Conservation (phyloP, 2,888 invertebrate genomes). For the Pocota personata region DNA sequence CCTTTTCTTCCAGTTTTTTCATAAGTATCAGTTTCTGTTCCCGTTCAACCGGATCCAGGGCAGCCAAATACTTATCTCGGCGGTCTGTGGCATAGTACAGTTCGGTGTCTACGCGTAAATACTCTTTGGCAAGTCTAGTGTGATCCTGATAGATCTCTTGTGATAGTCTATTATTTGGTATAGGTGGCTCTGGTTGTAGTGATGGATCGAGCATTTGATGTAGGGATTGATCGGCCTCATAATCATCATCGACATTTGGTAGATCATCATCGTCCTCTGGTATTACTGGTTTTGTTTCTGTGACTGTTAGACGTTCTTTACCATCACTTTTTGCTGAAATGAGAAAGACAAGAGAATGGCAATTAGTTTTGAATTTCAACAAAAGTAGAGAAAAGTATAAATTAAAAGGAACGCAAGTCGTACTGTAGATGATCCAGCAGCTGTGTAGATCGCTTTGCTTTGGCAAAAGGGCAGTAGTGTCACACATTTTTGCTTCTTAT, state of each 20-base stretch:
- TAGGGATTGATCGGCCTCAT: constrained; percentile 83
- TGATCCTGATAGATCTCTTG: constrained; percentile 94
- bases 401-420: constrained; percentile 67
- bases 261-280: constrained; percentile 75
- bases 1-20: constrained; percentile 81
- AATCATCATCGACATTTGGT: constrained; percentile 74
- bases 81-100: constrained; percentile 91
- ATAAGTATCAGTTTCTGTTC: constrained; percentile 80
- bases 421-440: constrained; percentile 91
- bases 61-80: constrained; percentile 88
- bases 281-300: constrained; percentile 81
- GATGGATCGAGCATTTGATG: constrained; percentile 92
- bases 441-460: constrained; percentile 88
- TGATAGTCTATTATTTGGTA: constrained; percentile 90
- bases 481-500: constrained; percentile 82
- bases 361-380: neutral
- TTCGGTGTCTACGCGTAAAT: constrained; percentile 94
- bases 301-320: constrained; percentile 81
- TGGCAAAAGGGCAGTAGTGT: constrained; percentile 86
- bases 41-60: constrained; percentile 80
- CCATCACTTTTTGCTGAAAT: constrained; percentile 82
- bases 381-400: neutral
- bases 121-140: constrained; percentile 93
- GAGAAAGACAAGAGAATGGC: neutral
- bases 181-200: constrained; percentile 92